Evolutionary conservation across 2,113 vertebrate genomes (phyloP), one percentile per base, ranked within the genome.

Genomic region (Sinocyclocheilus rhinocerous): DNA sequence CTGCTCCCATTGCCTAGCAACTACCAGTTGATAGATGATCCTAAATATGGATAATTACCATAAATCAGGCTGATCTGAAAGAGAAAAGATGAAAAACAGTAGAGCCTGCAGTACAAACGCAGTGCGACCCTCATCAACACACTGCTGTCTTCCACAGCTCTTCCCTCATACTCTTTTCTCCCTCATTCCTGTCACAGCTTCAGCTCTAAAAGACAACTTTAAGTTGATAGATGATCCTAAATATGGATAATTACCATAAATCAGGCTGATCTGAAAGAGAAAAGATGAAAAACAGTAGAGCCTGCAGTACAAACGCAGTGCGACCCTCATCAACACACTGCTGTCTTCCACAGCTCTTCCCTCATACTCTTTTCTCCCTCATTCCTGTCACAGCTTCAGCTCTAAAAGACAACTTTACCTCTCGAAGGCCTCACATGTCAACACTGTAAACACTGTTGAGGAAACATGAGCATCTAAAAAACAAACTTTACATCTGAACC

Each of bases 191-290:
- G n/a, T n/a, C n/a, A n/a, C n/a, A n/a, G n/a, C n/a, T n/a, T n/a
- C n/a, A n/a, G n/a, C n/a, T n/a, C n/a, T n/a, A n/a, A n/a, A n/a
- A n/a, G n/a, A n/a, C n/a, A n/a, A n/a, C n/a, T n/a, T n/a, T n/a
- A n/a, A 93, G 93, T 95, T 96, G 94, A 96, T 95, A 93, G 95
- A 96, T 95, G 95, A 95, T 95, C 95, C 94, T 92, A 93, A 95
- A 94, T 95, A 95, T 94, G 94, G 94, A 95, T 95, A 95, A 96
- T 96, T 96, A 95, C 93, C 95, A 96, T 96, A 94, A 95, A 96
- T 95, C 94, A 95, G 93, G 92, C 91, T 92, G 91, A 91, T 93
- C 93, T 91, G 93, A 92, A 89, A 90, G 92, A 92, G 94, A 93
- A 92, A 90, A 92, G 88, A 87, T 85, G 88, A 84, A 91, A 91